These are phyloP conservation scores for Dascillus cervinus DNA, from an alignment of 2,888 invertebrate genomes.

Conservation along the genomic window DNA sequence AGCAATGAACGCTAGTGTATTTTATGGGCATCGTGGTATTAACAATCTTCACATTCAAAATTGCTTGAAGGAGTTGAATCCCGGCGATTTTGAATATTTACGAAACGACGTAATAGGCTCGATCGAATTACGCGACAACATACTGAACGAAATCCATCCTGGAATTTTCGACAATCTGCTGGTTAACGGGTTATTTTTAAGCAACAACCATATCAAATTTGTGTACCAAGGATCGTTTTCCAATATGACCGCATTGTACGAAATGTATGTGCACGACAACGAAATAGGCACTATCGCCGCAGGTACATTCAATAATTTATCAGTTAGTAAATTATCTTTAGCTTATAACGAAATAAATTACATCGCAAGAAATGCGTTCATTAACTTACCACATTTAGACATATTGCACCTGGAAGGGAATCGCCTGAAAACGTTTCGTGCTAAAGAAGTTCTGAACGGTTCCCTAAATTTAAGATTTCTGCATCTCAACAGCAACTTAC, in stretches of 20 bases:
- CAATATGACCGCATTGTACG: neutral
- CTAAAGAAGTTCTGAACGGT: conserved; percentile 5
- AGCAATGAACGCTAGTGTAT: too few relatives aligned
- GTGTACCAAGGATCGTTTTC: conserved; percentile 6
- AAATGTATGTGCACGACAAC: conserved; percentile 2
- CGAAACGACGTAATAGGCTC: too few relatives aligned
- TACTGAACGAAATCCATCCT: too few relatives aligned
- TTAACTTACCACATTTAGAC: conserved; percentile 4
- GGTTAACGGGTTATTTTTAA: conserved; percentile 5
- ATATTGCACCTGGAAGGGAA: conserved; percentile 7
- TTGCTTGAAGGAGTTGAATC: too few relatives aligned
- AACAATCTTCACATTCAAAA: too few relatives aligned
- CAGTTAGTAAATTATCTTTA: conserved; percentile 1
- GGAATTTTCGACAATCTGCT: too few relatives aligned
- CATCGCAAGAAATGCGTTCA: conserved; percentile 6
- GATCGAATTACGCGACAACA: too few relatives aligned
- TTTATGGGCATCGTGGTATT: too few relatives aligned
- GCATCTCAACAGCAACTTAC: conserved; percentile 4
- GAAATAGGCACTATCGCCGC: neutral
- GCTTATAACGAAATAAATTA: conserved; percentile 4
- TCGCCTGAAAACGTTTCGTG: conserved; percentile 4
- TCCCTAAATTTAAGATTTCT: conserved; percentile 1
- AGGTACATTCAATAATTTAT: conserved; percentile 7
- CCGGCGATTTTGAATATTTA: too few relatives aligned
- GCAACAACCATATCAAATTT: neutral